Evolutionary conservation across 2,888 invertebrate genomes (phyloP).

Genomic region (Drosophila meridiana): DNA sequence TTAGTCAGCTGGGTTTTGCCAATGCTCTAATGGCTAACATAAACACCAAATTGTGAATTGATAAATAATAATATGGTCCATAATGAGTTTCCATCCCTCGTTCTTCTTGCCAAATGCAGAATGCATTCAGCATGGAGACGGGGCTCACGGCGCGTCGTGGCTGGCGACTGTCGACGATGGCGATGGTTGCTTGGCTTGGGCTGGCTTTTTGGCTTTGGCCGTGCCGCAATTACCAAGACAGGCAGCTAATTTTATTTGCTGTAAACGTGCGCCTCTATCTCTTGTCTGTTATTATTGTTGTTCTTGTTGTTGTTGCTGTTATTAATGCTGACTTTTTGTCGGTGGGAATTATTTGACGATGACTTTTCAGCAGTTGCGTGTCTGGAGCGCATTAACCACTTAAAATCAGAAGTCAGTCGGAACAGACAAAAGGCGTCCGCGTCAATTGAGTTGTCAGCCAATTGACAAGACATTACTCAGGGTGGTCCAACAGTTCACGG

Average conservation of each 20-base stretch:
- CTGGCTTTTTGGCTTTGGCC: conserved; percentile 53
- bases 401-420: conserved; percentile 22
- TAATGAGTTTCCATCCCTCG: conserved; percentile 41
- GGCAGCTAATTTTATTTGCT: conserved; percentile 78
- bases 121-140: conserved; percentile 23
- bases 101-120: conserved; percentile 49
- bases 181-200: conserved; percentile 9
- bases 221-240: conserved; percentile 75
- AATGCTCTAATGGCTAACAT: conserved; percentile 4
- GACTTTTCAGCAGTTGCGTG: conserved; percentile 68
- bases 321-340: conserved; percentile 41
- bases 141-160: conserved; percentile 27
- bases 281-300: conserved; percentile 23
- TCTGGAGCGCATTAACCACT: conserved; percentile 56
- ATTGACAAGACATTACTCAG: conserved; percentile 59
- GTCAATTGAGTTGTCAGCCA: conserved; percentile 72
- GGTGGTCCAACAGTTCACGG: conserved; percentile 55
- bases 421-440: conserved; percentile 22
- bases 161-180: conserved; percentile 45
- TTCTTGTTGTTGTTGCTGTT: conserved; percentile 25
- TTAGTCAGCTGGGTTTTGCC: conserved; percentile 14
- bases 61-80: conserved; percentile 17
- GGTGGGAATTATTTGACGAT: conserved; percentile 66
- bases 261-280: conserved; percentile 68
- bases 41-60: conserved; percentile 14